These are phyloP conservation scores for Asarcornis scutulata DNA, from an alignment of 2,113 vertebrate genomes.

Conservation along the genomic window DNA sequence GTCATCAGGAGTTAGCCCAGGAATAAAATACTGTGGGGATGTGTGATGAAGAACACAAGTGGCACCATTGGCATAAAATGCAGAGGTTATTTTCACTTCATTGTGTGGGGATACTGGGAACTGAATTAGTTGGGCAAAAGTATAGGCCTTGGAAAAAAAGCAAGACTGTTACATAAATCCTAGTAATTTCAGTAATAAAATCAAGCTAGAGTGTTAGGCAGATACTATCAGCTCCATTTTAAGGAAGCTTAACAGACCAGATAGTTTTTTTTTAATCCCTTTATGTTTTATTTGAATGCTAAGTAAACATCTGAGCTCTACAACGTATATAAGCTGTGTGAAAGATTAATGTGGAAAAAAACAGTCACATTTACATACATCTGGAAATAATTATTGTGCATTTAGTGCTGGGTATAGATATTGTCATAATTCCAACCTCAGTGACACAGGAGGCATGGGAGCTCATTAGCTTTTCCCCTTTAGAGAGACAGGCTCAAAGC, in stretches of 20 bases:
- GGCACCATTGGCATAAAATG: background rate
- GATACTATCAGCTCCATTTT: background rate
- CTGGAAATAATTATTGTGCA: background rate
- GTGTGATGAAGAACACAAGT: background rate
- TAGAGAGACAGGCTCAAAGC: background rate
- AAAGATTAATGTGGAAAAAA: constrained; percentile 4
- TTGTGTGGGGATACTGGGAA: background rate
- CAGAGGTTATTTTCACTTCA: background rate
- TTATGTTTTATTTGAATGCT: background rate
- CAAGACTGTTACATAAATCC: background rate
- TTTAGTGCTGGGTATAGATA: background rate
- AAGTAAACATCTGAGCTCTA: background rate
- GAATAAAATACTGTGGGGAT: background rate
- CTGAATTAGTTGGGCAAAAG: background rate
- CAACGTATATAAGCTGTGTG: background rate
- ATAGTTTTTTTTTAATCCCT: background rate
- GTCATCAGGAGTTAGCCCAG: background rate
- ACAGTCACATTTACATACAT: background rate
- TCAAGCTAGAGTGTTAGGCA: background rate
- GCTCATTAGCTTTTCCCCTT: background rate
- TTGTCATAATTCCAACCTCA: background rate
- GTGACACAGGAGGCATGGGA: background rate
- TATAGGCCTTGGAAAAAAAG: background rate
- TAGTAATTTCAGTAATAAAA: constrained; percentile 10
- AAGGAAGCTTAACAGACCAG: background rate